phyloP scores from a whole-genome alignment of 2,113 vertebrate genomes.

The Chrysemys picta region DNA sequence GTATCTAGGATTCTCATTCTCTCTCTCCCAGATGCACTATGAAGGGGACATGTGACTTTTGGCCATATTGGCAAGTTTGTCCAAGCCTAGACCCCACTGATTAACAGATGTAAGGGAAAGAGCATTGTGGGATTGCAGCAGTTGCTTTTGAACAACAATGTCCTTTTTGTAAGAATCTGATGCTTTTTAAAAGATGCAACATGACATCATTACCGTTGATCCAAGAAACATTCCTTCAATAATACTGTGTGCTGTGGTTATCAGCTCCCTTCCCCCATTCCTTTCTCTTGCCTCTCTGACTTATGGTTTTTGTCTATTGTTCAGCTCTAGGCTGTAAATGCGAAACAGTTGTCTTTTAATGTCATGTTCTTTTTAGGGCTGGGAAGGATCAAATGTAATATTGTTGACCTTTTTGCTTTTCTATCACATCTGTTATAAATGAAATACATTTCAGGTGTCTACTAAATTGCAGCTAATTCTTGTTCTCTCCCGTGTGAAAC shows the following conservation, averaged over 20 bases:
- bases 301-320: conserved; percentile 77
- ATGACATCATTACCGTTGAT: conserved; percentile 78
- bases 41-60: conserved; percentile 30
- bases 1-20: background rate
- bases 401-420: conserved; percentile 49
- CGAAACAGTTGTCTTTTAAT: conserved; percentile 71
- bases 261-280: conserved; percentile 68
- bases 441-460: conserved; percentile 22
- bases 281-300: conserved; percentile 66
- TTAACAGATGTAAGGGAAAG: conserved; percentile 76
- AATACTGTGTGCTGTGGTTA: conserved; percentile 74
- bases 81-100: conserved; percentile 63
- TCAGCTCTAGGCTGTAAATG: conserved; percentile 59
- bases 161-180: conserved; percentile 81
- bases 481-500: conserved; percentile 35
- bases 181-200: conserved; percentile 81
- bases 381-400: conserved; percentile 58
- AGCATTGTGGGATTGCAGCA: conserved; percentile 76
- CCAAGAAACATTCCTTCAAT: conserved; percentile 77
- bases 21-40: background rate
- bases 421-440: conserved; percentile 23
- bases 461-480: conserved; percentile 35
- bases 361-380: conserved; percentile 55
- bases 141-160: conserved; percentile 79
- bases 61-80: conserved; percentile 68